Evolutionary conservation across 1,140 invertebrate species (phyloP).

Genomic region (Melitaea cinxia): DNA sequence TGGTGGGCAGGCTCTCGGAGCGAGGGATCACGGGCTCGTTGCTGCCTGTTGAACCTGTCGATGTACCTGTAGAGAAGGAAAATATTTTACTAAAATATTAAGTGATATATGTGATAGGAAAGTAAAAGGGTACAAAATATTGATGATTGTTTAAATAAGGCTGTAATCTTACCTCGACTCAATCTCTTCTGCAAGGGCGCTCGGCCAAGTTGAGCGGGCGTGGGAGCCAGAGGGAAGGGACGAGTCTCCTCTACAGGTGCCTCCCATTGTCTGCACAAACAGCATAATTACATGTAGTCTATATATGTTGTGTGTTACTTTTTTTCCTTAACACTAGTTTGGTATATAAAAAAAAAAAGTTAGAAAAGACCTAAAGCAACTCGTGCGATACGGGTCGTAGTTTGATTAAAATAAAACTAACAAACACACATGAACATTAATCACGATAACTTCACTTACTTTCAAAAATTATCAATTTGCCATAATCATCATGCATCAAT

Average conservation of each 20-base stretch:
- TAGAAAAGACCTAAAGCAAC: no score
- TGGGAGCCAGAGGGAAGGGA: constrained; percentile 93
- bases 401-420: no score
- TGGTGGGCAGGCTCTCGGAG: constrained; percentile 42
- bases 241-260: constrained; percentile 58
- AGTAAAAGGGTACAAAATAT: not conserved
- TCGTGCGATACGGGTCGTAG: no score
- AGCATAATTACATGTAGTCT: no score
- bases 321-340: no score
- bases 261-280: constrained; percentile 62
- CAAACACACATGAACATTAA: no score
- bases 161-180: constrained; percentile 90
- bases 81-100: not conserved
- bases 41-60: constrained; percentile 58
- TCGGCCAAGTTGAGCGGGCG: constrained; percentile 94
- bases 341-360: no score
- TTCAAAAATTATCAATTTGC: no score
- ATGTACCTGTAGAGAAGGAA: constrained; percentile 49
- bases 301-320: no score
- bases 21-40: constrained; percentile 42
- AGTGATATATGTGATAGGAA: not conserved
- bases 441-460: no score
- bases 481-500: no score
- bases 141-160: no score
- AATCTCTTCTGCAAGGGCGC: constrained; percentile 92